phyloP scores from a whole-genome alignment of 1,140 invertebrate species.

The Musca domestica region DNA sequence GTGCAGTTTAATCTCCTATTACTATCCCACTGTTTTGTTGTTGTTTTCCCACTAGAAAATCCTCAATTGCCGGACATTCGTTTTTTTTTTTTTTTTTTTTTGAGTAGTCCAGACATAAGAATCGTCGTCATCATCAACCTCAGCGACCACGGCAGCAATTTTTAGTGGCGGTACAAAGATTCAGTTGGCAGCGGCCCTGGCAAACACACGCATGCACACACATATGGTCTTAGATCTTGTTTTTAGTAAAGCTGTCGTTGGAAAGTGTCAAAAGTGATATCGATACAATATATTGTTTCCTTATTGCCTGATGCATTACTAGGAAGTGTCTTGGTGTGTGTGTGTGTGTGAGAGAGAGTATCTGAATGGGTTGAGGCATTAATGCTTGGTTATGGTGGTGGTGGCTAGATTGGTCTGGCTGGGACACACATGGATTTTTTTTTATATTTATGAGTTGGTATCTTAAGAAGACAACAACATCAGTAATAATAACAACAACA shows the following conservation, averaged over 20 bases:
- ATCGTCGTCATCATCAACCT: conserved; percentile 2
- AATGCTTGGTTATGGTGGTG: too few relatives aligned
- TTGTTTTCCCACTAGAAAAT: too few relatives aligned
- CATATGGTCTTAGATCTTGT: conserved; percentile 2
- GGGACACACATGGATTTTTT: neutral
- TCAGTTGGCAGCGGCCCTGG: neutral
- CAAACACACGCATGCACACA: neutral
- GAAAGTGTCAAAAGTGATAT: conserved; percentile 22
- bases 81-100: too few relatives aligned
- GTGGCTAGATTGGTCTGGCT: too few relatives aligned
- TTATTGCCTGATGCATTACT: conserved; percentile 21
- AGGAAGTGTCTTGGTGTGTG: neutral
- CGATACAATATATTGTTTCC: conserved; percentile 22
- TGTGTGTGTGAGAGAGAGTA: neutral
- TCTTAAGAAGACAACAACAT: conserved; percentile 16
- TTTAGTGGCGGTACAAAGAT: neutral
- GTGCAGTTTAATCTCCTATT: too few relatives aligned
- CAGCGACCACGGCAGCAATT: neutral
- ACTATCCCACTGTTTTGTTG: too few relatives aligned
- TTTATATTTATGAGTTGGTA: conserved; percentile 16
- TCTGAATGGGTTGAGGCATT: too few relatives aligned
- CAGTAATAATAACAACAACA: neutral
- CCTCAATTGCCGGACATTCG: too few relatives aligned
- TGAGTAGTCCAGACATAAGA: conserved; percentile 1
- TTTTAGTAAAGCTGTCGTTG: conserved; percentile 21